Evolutionary conservation across 2,888 invertebrate species (phyloP), one percentile per base, ranked within the genome.

Genomic region (Epinotia nisella): DNA sequence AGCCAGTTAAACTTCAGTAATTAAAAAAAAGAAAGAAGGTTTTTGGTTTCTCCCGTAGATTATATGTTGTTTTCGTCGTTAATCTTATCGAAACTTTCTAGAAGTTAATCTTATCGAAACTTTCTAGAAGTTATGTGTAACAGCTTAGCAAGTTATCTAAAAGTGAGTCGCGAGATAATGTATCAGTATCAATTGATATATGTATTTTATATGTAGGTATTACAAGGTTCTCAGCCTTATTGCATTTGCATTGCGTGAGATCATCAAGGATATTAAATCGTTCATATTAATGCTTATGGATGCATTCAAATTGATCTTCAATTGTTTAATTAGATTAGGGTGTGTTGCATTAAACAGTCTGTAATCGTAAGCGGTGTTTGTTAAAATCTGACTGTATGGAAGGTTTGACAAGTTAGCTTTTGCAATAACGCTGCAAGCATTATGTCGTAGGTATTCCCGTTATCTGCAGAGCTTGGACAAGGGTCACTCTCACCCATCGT

Each of bases 401-500:
- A n/a, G n/a, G n/a, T n/a, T n/a, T n/a, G n/a, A n/a, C n/a, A n/a
- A n/a, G n/a, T n/a, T n/a, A n/a, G n/a, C n/a, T n/a, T n/a, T n/a
- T n/a, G n/a, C n/a, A 35, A 35, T 35, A 35, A 7, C 35, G 35
- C 35, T 35, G 35, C 9, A 35, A 35, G 35, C 35, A 35, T 35
- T 35, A 29, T 7, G 35, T 35, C 35, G 7, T 13, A 41, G 11
- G 11, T 3, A 13, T 41, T 41, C 13, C 41, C 13, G 13, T 41
- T 41, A 41, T 41, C 41, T 41, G 0, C 41, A 13, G 11, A 13
- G 13, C 11, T 13, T 3, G 17, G 19, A 39, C 65, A 39, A 39
- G 55, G 55, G 53, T 65, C 53, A 65, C 55, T 53, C 35, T 35
- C 17, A 35, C 2, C 17, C 64, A 19, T 19, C 64, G 51, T 51